These are phyloP conservation scores for Okapia johnstoni DNA, from an alignment of 2,113 vertebrate genomes.

Conservation along the genomic window DNA sequence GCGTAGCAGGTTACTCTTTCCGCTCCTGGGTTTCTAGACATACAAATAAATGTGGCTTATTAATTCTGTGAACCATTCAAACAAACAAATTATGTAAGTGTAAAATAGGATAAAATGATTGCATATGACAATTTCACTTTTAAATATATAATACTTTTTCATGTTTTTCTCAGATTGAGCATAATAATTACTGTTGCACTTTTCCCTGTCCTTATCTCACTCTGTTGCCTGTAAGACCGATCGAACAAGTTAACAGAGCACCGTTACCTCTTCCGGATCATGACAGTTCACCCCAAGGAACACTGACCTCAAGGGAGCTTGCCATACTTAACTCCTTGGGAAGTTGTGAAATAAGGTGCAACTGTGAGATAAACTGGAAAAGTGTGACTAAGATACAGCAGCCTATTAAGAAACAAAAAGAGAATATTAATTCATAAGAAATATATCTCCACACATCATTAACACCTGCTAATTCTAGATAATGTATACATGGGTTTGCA, in stretches of 20 bases:
- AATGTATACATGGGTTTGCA: neutral
- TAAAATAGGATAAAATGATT: neutral
- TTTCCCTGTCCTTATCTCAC: neutral
- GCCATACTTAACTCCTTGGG: neutral
- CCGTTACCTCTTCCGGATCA: neutral
- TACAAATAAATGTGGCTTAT: neutral
- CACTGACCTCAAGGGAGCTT: neutral
- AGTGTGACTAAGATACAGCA: neutral
- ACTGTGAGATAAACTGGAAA: neutral
- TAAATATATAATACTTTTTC: neutral
- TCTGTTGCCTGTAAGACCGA: neutral
- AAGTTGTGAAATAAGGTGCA: neutral
- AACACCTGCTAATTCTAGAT: neutral
- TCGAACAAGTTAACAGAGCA: neutral
- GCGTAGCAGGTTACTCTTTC: neutral
- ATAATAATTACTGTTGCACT: neutral
- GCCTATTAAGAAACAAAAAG: neutral
- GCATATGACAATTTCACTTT: neutral
- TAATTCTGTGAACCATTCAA: neutral
- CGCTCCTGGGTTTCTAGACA: neutral
- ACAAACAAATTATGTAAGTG: neutral
- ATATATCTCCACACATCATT: neutral
- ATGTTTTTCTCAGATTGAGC: neutral
- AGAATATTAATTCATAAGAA: neutral
- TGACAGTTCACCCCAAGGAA: neutral